Evolutionary conservation across 2,888 invertebrate species (phyloP).

Genomic region (Mythimna vitellina): DNA sequence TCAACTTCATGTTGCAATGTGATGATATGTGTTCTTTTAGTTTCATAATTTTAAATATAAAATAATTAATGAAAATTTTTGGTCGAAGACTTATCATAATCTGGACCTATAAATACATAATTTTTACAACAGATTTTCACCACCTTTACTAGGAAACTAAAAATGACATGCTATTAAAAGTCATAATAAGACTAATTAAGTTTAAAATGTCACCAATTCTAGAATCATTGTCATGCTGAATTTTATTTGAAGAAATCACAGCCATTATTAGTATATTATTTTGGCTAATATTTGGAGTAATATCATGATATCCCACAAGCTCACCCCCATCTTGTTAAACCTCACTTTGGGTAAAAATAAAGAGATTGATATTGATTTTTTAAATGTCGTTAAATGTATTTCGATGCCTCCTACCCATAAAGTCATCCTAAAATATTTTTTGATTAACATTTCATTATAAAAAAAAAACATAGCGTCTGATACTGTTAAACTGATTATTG

Average conservation of each 20-base stretch:
- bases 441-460: no score
- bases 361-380: background rate
- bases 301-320: background rate
- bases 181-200: no score
- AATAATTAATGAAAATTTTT: background rate
- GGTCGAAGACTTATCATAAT: background rate
- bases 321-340: no score
- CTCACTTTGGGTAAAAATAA: background rate
- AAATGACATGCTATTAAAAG: background rate
- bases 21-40: background rate
- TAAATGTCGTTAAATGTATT: no score
- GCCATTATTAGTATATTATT: conserved; percentile 15
- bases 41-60: background rate
- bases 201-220: conserved; percentile 28
- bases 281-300: background rate
- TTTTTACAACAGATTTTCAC: background rate
- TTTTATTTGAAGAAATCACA: conserved; percentile 30
- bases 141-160: background rate
- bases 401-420: no score
- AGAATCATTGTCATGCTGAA: background rate
- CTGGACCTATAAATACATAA: background rate
- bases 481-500: no score
- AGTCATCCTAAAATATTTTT: no score
- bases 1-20: background rate
- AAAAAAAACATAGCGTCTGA: no score